Evolutionary conservation across 92 coral and sea anemone genomes (phyloP).

Genomic region (Paragorgia papillata): DNA sequence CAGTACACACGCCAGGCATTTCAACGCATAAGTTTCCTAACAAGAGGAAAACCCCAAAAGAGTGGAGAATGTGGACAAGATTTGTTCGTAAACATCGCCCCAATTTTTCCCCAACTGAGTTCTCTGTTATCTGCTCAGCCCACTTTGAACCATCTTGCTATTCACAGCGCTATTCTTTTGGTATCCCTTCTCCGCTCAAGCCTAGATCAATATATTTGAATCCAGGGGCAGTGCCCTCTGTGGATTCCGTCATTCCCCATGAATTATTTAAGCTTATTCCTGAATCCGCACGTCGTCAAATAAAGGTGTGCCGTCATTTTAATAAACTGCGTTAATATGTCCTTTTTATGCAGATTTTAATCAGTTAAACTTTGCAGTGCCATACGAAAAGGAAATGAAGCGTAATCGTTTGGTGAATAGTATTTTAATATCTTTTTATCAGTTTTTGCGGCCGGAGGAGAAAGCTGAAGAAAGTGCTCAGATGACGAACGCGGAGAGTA

Average conservation of each 20-base stretch:
- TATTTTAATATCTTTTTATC: background rate
- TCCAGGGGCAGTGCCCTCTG: constrained; percentile 9
- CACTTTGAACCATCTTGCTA: too few species aligned
- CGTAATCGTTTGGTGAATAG: background rate
- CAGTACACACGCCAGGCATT: constrained; percentile 28
- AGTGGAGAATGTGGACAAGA: constrained; percentile 27
- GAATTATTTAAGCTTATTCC: constrained; percentile 14
- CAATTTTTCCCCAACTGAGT: constrained; percentile 19
- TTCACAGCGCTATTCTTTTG: constrained; percentile 21
- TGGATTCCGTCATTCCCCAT: constrained; percentile 6
- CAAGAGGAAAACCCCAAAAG: background rate
- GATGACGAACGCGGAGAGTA: too few species aligned
- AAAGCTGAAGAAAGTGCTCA: too few species aligned
- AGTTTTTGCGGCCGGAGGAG: background rate
- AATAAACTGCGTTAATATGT: too few species aligned
- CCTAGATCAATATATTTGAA: constrained; percentile 23
- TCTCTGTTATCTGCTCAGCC: constrained; percentile 29
- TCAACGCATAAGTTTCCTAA: constrained; percentile 23
- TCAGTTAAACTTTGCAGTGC: background rate
- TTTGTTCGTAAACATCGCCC: too few species aligned
- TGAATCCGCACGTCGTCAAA: background rate
- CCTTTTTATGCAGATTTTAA: background rate
- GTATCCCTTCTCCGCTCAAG: constrained; percentile 15
- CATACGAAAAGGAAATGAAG: background rate
- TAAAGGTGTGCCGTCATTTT: constrained; percentile 3